Evolutionary conservation across 37 sponge, comb jelly and placozoan genomes (phyloP).

Genomic region (Aplysina aerophoba): DNA sequence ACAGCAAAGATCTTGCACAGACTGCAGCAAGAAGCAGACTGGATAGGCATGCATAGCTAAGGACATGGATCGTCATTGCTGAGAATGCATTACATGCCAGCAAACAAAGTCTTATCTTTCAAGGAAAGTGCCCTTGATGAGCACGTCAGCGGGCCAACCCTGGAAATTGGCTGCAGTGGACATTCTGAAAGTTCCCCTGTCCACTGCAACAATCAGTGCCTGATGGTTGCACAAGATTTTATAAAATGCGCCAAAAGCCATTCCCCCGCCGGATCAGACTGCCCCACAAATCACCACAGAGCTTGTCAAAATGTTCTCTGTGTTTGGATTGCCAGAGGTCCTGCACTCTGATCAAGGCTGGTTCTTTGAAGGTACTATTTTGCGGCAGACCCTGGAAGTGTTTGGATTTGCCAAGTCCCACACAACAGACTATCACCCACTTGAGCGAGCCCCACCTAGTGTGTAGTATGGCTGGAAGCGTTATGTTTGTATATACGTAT

Average conservation of each 20-base stretch:
- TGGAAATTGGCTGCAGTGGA: slow-evolving; percentile 34
- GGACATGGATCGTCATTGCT: no score
- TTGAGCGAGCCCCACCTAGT: no score
- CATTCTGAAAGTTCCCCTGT: slow-evolving; percentile 10
- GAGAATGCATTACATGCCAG: no score
- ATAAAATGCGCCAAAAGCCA: slow-evolving; percentile 36
- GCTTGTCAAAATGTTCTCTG: slow-evolving; percentile 15
- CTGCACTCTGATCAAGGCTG: slow-evolving; percentile 66
- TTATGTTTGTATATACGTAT: no score
- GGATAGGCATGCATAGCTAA: slow-evolving; percentile 4
- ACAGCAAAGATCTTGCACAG: no score
- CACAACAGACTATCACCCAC: slow-evolving; percentile 34
- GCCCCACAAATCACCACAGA: slow-evolving; percentile 2
- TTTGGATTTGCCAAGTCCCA: slow-evolving; percentile 44
- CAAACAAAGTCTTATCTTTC: no score
- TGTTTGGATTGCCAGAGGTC: slow-evolving; percentile 33
- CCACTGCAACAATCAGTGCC: neutral
- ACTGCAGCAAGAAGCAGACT: no score
- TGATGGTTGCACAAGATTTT: slow-evolving; percentile 41
- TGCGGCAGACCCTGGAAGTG: slow-evolving; percentile 38
- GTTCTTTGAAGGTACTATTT: slow-evolving; percentile 58
- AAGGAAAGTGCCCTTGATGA: no score
- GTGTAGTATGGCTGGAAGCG: no score
- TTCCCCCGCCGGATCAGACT: slow-evolving; percentile 39
- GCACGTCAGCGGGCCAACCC: no score